These are phyloP conservation scores for Quadroppia sp. DNA, from an alignment of 2,888 invertebrate genomes.

Conservation along the genomic window DNA sequence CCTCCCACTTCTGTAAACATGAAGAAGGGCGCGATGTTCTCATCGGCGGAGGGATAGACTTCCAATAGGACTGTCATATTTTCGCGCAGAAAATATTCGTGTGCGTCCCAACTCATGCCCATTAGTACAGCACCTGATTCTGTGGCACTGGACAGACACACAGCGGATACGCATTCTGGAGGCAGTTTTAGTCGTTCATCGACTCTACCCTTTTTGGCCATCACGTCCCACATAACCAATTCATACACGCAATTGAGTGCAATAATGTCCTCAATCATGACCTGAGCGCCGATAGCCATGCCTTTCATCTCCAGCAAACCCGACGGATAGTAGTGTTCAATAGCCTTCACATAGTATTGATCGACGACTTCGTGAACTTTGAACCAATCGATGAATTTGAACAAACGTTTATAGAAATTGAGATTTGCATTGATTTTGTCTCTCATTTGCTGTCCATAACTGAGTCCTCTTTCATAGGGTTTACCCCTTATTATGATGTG, in stretches of 20 bases:
- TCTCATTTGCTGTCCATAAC: not conserved
- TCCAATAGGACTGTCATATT: not conserved
- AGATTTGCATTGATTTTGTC: not conserved
- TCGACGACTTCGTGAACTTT: not conserved
- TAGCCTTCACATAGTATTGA: not conserved
- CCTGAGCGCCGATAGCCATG: not conserved
- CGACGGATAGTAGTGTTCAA: not conserved
- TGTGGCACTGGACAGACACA: not conserved
- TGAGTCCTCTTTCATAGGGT: not conserved
- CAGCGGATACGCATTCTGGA: not conserved
- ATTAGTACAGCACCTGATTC: not conserved
- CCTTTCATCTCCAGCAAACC: not conserved
- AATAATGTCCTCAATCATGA: not conserved
- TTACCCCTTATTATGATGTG: not conserved
- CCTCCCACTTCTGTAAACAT: not conserved
- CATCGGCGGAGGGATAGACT: not conserved
- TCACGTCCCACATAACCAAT: not conserved
- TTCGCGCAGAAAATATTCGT: not conserved
- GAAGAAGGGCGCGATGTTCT: not conserved
- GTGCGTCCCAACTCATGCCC: not conserved
- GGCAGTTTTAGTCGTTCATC: too few species aligned
- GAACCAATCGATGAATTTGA: not conserved
- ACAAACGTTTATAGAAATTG: not conserved
- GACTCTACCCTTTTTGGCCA: too few species aligned
- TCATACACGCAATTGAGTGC: not conserved